Evolutionary conservation across 2,888 invertebrate species (phyloP).

Genomic region (Dolichomitus sp.): DNA sequence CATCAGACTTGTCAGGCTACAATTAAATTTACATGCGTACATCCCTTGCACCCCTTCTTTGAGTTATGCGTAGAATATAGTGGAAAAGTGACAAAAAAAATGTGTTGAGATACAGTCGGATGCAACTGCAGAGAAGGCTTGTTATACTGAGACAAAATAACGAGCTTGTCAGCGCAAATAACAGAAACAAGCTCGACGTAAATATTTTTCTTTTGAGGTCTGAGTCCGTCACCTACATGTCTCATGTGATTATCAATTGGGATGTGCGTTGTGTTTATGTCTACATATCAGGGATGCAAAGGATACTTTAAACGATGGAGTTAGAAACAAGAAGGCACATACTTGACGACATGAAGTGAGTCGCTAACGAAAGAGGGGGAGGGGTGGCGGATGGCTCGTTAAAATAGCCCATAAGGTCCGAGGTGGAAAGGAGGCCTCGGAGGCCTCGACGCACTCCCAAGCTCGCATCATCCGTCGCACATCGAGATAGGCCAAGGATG

Average conservation of each 20-base stretch:
- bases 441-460: constrained; percentile 40
- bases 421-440: constrained; percentile 7
- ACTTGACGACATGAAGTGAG: constrained; percentile 24
- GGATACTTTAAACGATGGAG: constrained; percentile 10
- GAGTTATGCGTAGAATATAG: background rate
- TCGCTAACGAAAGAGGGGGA: background rate
- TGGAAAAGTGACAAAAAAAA: constrained; percentile 6
- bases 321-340: constrained; percentile 6
- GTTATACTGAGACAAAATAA: constrained; percentile 46
- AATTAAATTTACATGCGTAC: constrained; percentile 73
- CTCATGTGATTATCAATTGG: constrained; percentile 2
- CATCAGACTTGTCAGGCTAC: constrained; percentile 53
- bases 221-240: background rate
- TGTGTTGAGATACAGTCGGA: constrained; percentile 22
- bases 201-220: constrained; percentile 5
- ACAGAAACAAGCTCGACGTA: constrained; percentile 1
- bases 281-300: background rate
- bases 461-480: constrained; percentile 38
- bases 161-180: background rate
- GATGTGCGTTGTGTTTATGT: background rate
- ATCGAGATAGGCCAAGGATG: constrained; percentile 53
- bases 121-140: constrained; percentile 31
- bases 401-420: constrained; percentile 60
- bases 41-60: constrained; percentile 11
- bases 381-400: too few relatives aligned